A percentile compares a stretch with the other conserved stretches of the same genome.
Evolutionary conservation across 2,888 invertebrate species (phyloP).

Genomic region (Tricholauxania praeusta): DNA sequence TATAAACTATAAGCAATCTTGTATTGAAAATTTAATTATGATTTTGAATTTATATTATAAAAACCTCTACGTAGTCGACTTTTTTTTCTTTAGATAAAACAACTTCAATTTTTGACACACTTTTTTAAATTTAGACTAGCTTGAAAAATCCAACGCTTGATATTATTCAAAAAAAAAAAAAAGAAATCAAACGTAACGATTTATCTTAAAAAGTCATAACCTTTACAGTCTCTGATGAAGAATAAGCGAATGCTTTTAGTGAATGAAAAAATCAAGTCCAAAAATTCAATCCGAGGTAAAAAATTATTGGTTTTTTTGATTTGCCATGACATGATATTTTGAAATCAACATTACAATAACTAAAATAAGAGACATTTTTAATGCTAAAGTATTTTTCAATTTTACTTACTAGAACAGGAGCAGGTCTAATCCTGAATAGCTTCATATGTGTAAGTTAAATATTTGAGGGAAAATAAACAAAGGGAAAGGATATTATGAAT

Average conservation of each 20-base stretch:
- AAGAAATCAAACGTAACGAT: too few species aligned
- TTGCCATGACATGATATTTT: not conserved
- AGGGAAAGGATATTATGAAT: not conserved
- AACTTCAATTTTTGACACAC: too few species aligned
- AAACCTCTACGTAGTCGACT: too few species aligned
- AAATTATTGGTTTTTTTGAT: not conserved
- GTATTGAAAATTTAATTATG: too few species aligned
- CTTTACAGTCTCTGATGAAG: too few species aligned
- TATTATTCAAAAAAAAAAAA: too few species aligned
- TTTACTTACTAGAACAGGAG: conserved; percentile 97
- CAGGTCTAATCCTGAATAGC: conserved; percentile 99
- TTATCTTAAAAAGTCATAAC: too few species aligned
- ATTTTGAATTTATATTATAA: too few species aligned
- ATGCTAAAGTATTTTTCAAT: conserved; percentile 8
- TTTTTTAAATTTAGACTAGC: too few species aligned
- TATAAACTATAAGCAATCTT: too few species aligned
- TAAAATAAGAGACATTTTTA: not conserved
- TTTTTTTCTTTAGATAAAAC: too few species aligned
- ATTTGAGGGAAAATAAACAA: not conserved
- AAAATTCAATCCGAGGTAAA: not conserved
- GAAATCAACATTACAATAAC: conserved; percentile 6
- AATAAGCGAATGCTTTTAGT: not conserved
- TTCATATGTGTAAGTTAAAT: conserved; percentile 63
- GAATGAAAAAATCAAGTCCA: not conserved
- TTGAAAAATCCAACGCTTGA: too few species aligned